phyloP scores from a whole-genome alignment of 2,797 vertebrate species.

The Protosalanx chinensis region DNA sequence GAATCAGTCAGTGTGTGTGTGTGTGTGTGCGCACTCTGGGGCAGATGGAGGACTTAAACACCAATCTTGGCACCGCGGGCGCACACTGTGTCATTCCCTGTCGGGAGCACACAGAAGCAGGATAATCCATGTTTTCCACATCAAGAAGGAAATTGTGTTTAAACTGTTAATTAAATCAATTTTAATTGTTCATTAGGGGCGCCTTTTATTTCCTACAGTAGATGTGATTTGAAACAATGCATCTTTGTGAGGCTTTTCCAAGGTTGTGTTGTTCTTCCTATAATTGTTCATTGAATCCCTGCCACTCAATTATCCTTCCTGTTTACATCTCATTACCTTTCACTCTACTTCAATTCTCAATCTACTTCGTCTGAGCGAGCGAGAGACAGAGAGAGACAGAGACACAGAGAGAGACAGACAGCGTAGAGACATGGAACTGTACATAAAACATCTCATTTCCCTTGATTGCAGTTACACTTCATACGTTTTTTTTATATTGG shows the following conservation, averaged over 20 bases:
- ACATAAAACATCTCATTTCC: slow-evolving; percentile 50
- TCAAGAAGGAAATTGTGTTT: slow-evolving; percentile 25
- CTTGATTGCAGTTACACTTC: slow-evolving; percentile 47
- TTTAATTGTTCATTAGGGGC: slow-evolving; percentile 23
- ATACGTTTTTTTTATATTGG: slow-evolving; percentile 36
- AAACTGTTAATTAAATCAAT: slow-evolving; percentile 34
- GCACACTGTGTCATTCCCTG: slow-evolving; percentile 16
- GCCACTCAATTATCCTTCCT: slow-evolving; percentile 49
- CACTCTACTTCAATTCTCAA: slow-evolving; percentile 30
- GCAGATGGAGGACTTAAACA: slow-evolving; percentile 50
- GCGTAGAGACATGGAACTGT: not conserved
- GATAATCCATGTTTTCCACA: slow-evolving; percentile 1
- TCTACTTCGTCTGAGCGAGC: too few relatives aligned
- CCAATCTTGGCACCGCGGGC: slow-evolving; percentile 30
- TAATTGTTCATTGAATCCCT: slow-evolving; percentile 44
- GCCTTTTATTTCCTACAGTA: slow-evolving; percentile 8
- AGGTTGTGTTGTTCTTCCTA: slow-evolving; percentile 42
- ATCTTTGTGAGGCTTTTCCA: slow-evolving; percentile 26
- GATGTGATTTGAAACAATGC: slow-evolving; percentile 18
- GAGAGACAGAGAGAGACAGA: not conserved
- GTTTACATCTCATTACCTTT: slow-evolving; percentile 54
- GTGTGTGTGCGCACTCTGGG: slow-evolving; percentile 24
- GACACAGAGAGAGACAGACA: slow-evolving; percentile 19
- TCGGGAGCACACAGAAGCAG: slow-evolving; percentile 23
- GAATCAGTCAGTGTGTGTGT: not conserved